Conservation (phyloP, 2,888 invertebrate species). For the Cephonodes hylas region DNA sequence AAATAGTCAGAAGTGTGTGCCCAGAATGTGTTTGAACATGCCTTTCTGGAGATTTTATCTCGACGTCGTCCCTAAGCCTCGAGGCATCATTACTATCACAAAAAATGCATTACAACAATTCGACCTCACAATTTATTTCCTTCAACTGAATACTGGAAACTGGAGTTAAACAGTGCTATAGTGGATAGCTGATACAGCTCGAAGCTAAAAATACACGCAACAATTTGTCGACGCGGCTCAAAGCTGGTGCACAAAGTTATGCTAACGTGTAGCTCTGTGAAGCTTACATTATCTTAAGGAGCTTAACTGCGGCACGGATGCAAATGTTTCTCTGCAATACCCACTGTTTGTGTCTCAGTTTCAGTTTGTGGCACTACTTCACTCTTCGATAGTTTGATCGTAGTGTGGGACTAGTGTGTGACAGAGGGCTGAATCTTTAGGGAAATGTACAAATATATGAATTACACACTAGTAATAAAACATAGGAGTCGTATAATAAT, state of each 20-base stretch:
- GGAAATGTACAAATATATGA: too few relatives aligned
- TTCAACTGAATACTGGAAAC: too few relatives aligned
- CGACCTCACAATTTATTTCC: too few relatives aligned
- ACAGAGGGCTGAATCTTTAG: too few relatives aligned
- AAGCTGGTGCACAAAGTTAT: slow-evolving; percentile 42
- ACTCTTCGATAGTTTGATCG: background rate
- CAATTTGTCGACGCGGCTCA: slow-evolving; percentile 11
- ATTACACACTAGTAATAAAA: too few relatives aligned
- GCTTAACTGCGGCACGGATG: slow-evolving; percentile 40
- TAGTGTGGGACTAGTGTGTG: background rate
- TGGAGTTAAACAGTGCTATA: background rate
- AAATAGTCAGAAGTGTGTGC: too few relatives aligned
- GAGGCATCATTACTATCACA: too few relatives aligned
- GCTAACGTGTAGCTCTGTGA: slow-evolving; percentile 41
- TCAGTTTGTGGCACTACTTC: background rate
- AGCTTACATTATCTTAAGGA: slow-evolving; percentile 52
- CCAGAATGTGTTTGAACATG: too few relatives aligned
- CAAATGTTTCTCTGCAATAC: slow-evolving; percentile 28
- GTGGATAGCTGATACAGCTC: background rate
- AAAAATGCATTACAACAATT: too few relatives aligned
- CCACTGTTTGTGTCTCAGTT: background rate
- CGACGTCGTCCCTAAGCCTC: too few relatives aligned
- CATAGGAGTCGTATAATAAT: too few relatives aligned
- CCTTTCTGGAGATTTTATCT: too few relatives aligned
- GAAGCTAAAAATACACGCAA: slow-evolving; percentile 1